Conservation (phyloP, 2,797 vertebrate genomes). For the Enteromius fasciolatus region DNA sequence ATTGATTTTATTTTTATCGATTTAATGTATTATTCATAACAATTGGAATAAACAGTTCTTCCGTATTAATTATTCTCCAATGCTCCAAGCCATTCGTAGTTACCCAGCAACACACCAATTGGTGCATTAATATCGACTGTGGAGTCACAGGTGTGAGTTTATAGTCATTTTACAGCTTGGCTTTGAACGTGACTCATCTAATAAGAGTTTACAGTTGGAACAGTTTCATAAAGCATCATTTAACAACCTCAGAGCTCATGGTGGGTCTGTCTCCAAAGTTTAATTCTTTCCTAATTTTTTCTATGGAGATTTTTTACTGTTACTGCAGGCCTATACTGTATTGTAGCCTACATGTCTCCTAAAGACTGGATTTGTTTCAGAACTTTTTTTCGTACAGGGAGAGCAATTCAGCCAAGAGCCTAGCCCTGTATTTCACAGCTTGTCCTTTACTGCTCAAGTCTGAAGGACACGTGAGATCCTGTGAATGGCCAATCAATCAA, state of each 20-base stretch:
- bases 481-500: slow-evolving; percentile 78
- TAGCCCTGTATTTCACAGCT: not conserved
- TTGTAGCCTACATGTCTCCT: not conserved
- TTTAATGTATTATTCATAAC: not conserved
- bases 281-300: not conserved
- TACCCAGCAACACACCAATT: slow-evolving; percentile 5
- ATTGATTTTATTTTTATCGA: not conserved
- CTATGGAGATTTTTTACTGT: not conserved
- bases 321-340: not conserved
- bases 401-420: slow-evolving; percentile 59
- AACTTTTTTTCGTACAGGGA: not conserved
- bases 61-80: not conserved
- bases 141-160: slow-evolving; percentile 24
- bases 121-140: not conserved
- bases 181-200: not conserved
- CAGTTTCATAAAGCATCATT: slow-evolving; percentile 2
- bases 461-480: slow-evolving; percentile 72
- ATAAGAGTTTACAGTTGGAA: slow-evolving; percentile 14
- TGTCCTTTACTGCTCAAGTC: slow-evolving; percentile 67
- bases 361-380: not conserved
- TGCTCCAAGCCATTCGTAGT: not conserved
- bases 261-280: not conserved
- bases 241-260: not conserved
- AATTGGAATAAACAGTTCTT: not conserved
- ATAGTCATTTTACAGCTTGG: slow-evolving; percentile 28